These are phyloP conservation scores for Lucilia sericata DNA, from an alignment of 1,140 invertebrate species.

Conservation along the genomic window DNA sequence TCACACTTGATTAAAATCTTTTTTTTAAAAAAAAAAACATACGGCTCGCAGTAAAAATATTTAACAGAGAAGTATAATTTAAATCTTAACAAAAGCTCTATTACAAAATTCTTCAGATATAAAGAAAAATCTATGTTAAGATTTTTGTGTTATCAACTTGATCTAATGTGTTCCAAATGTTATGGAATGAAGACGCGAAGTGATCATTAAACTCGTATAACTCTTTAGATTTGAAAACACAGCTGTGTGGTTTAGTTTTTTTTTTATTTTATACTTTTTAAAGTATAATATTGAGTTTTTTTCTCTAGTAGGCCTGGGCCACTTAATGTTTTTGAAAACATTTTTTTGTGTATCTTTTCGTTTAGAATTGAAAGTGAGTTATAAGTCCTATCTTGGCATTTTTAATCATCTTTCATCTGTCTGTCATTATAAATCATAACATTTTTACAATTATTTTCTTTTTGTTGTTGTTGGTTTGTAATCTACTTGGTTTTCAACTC, in stretches of 20 bases:
- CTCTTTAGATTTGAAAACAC: not conserved
- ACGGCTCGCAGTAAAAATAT: not conserved
- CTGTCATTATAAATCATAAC: constrained; percentile 2
- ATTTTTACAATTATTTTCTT: not conserved
- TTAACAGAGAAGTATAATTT: not conserved
- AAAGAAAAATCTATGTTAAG: not conserved
- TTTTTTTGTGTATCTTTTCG: not conserved
- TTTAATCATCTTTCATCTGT: not conserved
- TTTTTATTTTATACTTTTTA: not conserved
- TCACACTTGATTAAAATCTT: constrained; percentile 1
- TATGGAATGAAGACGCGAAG: not conserved
- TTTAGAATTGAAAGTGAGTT: not conserved
- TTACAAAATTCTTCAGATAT: not conserved
- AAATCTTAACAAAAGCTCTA: not conserved
- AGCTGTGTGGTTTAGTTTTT: constrained; percentile 1
- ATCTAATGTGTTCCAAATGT: too few species aligned
- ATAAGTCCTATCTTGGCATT: not conserved
- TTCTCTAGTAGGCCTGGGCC: too few species aligned
- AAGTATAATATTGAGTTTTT: not conserved
- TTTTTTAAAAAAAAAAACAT: not conserved
- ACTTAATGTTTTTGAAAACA: too few species aligned
- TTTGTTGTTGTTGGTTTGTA: not conserved
- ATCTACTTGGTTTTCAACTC: not conserved
- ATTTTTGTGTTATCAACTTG: too few species aligned
- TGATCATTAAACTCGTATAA: too few species aligned